Evolutionary conservation across 2,113 vertebrate genomes (phyloP), one percentile per base, ranked within the genome.

Genomic region (Daphoenositta chrysoptera): DNA sequence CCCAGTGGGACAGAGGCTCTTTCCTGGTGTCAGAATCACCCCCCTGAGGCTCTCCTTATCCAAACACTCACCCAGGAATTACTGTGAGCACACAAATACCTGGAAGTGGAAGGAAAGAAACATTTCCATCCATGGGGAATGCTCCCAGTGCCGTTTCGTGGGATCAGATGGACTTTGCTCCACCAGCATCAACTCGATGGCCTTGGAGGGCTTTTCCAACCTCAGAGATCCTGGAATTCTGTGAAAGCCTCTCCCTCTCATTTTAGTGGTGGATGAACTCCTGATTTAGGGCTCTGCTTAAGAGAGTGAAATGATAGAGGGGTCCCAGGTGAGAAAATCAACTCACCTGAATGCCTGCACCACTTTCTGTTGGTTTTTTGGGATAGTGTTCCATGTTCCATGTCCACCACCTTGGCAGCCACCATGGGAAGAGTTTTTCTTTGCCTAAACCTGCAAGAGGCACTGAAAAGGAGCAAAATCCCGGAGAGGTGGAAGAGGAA

Each of bases 41-140:
- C 12, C 24, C 42, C 33, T 3, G 79, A 44, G 79, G 51, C 69
- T 87, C 54, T 50, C 50, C 27, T 78, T 26, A 73, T 12, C 72
- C 77, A 72, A 81, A 87, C 23, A 6, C 58, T 47, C 44, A 10
- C 47, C 33, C 37, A 11, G 9, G 48, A 44, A 56, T 30, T 19
- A 1, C 51, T 88, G 87, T 33, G 76, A 7, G 26, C 77, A 6
- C 18, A 35, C 39, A 68, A 58, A 68, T 6, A 51, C 58, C 13
- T 23, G 11, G 30, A 27, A 51, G 27, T 10, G 63, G 39, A 69
- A 65, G 47, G 9, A 53, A 40, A 53, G 64, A 11, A 79, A 42
- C 4, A 9, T 13, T 8, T 27, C 69, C 53, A 16, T 1, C 12
- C 14, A 0, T 1, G 44, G 45, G 30, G 21, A 47, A 68, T 21